A percentile compares a stretch with the other conserved stretches of the same genome.
phyloP scores from a whole-genome alignment of 2,888 invertebrate genomes.

The Ametastegia equiseti region DNA sequence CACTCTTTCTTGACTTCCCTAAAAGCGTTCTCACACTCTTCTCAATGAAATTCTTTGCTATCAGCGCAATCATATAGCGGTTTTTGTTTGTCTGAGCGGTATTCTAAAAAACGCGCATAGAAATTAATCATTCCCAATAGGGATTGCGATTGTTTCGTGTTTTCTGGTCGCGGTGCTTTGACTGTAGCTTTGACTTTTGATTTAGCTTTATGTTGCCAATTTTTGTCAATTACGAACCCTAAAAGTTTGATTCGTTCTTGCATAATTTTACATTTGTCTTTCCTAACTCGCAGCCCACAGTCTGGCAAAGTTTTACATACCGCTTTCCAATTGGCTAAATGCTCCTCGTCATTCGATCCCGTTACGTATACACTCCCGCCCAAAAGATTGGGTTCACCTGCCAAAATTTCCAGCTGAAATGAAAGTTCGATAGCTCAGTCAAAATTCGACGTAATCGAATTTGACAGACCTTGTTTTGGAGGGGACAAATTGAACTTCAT shows the following conservation, averaged over 20 bases:
- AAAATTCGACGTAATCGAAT: no score
- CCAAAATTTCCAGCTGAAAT: no score
- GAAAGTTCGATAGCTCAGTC: no score
- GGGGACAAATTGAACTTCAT: no score
- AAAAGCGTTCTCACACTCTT: constrained; percentile 60
- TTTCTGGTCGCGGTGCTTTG: constrained; percentile 54
- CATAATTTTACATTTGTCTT: constrained; percentile 58
- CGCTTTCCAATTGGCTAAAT: no score
- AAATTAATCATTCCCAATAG: constrained; percentile 65
- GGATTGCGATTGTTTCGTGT: constrained; percentile 55
- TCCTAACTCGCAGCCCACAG: constrained; percentile 55
- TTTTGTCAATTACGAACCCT: constrained; percentile 57
- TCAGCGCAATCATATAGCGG: constrained; percentile 61
- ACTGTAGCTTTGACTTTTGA: constrained; percentile 57
- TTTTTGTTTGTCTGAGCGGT: constrained; percentile 56
- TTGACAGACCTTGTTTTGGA: no score
- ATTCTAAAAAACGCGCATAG: constrained; percentile 64
- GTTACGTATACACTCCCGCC: no score
- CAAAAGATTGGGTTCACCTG: no score
- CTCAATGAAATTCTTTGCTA: constrained; percentile 59
- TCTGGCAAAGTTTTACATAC: constrained; percentile 56
- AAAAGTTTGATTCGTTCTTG: constrained; percentile 58
- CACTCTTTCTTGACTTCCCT: not conserved
- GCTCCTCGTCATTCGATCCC: no score
- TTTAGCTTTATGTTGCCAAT: constrained; percentile 57